Base-by-base conservation (phyloP, 2,888 invertebrate genomes). In the Melolontha melolontha region DNA sequence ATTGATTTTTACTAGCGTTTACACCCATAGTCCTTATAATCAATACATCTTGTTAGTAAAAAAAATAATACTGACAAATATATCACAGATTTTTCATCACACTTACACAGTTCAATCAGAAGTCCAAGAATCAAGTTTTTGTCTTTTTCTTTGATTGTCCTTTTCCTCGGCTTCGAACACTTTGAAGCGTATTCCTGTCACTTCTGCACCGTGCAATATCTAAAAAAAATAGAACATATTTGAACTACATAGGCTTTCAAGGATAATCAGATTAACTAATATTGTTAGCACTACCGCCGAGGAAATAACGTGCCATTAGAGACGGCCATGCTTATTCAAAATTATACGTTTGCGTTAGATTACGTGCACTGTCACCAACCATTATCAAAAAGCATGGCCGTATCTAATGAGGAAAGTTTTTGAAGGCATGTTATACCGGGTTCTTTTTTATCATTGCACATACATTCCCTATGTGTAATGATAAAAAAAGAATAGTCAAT, bases 131-230 rank as follows among this genome's bases (percentile, higher is more conserved):
- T 75, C 75, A 6, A 74, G 55, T 55, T 71, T 72, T 47, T 72
- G 55, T 11, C 75, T 66, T 67, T 75, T 75, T 42, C 75, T 64
- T 51, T 74, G 72, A 57, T 74, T 72, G 11, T 74, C 75, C 47
- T 78, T 88, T 74, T 93, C 93, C 77, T 96, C 96, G 0, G 97
- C 96, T 80, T 94, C 92, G 82, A 96, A 85, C 5, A 97, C 96
- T 85, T 96, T 94, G 63, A 97, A 86, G 70, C 94, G 88, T 22
- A 93, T 90, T 22, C 95, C 95, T 77, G 92, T 93, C 67, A 97
- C 88, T 81, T 95, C 95, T 69, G 95, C 93, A 8, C 95, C 96
- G 80, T 97, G 95, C 51, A 97, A 83, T 0, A 80, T 78, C 79
- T 85, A 68, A 55, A 77, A n/a, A 74, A 50, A 70, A 65, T 39